Evolutionary conservation across 2,888 invertebrate genomes (phyloP).

Genomic region (Epistrophe eligans): DNA sequence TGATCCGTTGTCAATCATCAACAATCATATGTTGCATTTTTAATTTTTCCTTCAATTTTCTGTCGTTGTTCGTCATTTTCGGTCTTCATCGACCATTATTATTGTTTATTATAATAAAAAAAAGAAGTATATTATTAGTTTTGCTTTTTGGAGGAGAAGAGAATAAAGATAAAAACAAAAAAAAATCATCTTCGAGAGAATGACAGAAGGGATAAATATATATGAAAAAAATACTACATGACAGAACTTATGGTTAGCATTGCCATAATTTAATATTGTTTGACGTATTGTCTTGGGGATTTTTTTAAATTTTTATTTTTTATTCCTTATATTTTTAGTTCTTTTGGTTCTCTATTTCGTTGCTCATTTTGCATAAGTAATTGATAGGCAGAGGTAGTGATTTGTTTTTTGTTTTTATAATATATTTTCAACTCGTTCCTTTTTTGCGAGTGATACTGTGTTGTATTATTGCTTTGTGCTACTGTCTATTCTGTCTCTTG

Average conservation of each 20-base stretch:
- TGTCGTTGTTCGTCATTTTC: constrained; percentile 71
- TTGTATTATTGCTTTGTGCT: constrained; percentile 35
- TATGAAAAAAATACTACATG: constrained; percentile 27
- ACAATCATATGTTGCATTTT: constrained; percentile 75
- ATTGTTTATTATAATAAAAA: constrained; percentile 69
- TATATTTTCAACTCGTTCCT: constrained; percentile 47
- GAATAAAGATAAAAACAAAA: constrained; percentile 37
- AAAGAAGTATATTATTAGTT: constrained; percentile 35
- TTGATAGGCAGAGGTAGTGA: constrained; percentile 46
- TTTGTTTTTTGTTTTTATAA: constrained; percentile 56
- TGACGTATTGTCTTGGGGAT: constrained; percentile 60
- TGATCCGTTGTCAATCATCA: constrained; percentile 71
- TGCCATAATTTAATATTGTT: constrained; percentile 72
- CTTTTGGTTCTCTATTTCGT: constrained; percentile 57
- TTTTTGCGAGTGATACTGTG: constrained; percentile 67
- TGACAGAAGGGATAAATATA: constrained; percentile 45
- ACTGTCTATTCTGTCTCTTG: constrained; percentile 68
- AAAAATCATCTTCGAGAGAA: neutral
- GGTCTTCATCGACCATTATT: constrained; percentile 65
- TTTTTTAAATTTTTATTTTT: constrained; percentile 37
- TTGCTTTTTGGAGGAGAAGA: constrained; percentile 45
- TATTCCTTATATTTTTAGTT: constrained; percentile 66
- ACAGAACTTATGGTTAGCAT: constrained; percentile 63
- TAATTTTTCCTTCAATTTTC: constrained; percentile 64
- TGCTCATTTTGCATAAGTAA: constrained; percentile 47